Evolutionary conservation across 1,140 invertebrate species (phyloP).

Genomic region (Ganaspis sp.): DNA sequence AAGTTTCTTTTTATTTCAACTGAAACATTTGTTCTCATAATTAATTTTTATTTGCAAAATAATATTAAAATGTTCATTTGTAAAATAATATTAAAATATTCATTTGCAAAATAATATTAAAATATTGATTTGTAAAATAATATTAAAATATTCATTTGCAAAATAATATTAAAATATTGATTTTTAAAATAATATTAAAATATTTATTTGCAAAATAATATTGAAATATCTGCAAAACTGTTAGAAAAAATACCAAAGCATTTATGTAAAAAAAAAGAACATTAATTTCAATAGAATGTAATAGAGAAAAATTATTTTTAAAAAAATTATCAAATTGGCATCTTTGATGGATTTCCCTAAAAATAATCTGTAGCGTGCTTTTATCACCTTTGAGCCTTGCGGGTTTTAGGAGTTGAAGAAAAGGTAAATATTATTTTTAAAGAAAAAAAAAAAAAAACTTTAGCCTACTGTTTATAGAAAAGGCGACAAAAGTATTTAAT

Average conservation of each 20-base stretch:
- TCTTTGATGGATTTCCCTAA: constrained; percentile 3
- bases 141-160: no score
- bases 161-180: background rate
- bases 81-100: no score
- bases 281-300: background rate
- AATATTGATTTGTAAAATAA: no score
- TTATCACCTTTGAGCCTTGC: constrained; percentile 17
- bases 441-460: background rate
- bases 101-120: no score
- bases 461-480: constrained; percentile 10
- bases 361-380: background rate
- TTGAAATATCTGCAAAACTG: no score
- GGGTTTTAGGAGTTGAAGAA: background rate
- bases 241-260: no score
- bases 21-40: no score
- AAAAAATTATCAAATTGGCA: background rate
- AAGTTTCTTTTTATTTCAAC: no score
- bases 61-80: no score
- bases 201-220: no score
- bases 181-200: background rate
- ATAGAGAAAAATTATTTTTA: background rate
- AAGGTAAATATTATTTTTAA: background rate
- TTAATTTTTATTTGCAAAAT: no score
- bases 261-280: no score
- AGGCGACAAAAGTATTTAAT: background rate